Percentiles rank a stretch among this genome's conserved stretches.
Evolutionary conservation across 2,888 invertebrate species (phyloP).

Genomic region (Zootermopsis nevadensis): DNA sequence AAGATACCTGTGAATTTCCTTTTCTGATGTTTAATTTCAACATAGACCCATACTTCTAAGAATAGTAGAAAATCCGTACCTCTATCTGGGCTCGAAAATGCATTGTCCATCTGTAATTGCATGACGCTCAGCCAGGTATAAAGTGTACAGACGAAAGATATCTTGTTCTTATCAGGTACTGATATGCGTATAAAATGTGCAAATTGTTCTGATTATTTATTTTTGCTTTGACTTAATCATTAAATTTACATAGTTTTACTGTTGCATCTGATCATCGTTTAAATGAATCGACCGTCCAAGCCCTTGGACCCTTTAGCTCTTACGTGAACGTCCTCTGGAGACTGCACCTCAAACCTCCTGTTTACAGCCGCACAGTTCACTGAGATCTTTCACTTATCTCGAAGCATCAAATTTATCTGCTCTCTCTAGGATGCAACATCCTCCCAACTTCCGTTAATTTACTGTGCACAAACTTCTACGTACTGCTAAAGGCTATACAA

Average conservation of each 20-base stretch:
- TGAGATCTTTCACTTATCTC: constrained; percentile 1
- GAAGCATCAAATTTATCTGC: background rate
- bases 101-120: no score
- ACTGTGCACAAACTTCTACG: background rate
- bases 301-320: background rate
- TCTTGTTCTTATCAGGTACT: no score
- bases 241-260: background rate
- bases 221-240: no score
- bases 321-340: background rate
- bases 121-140: no score
- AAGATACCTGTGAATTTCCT: no score
- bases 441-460: background rate
- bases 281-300: background rate
- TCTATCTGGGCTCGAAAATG: no score
- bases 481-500: background rate
- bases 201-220: no score
- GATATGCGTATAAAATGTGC: no score
- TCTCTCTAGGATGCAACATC: background rate
- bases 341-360: background rate
- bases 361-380: background rate
- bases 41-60: no score
- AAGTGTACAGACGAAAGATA: no score
- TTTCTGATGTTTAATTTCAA: no score
- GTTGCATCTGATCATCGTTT: background rate
- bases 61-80: no score